These are phyloP conservation scores for Oscheius onirici DNA, from an alignment of 2,888 invertebrate species.

Conservation along the genomic window DNA sequence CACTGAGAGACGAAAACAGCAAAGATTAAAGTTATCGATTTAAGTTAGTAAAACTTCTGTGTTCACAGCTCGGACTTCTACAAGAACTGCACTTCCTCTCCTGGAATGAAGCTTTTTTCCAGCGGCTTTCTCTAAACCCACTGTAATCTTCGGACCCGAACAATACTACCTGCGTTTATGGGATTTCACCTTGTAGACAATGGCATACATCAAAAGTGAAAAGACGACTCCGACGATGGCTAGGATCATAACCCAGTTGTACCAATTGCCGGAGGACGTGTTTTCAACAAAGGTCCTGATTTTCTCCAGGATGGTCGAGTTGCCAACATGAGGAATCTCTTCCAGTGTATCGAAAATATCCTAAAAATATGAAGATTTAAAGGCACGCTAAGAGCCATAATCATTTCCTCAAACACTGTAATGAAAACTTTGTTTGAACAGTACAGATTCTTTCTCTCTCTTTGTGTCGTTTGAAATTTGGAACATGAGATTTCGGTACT, in stretches of 20 bases:
- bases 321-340: slow-evolving; percentile 12
- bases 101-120: slow-evolving; percentile 18
- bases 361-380: slow-evolving; percentile 2
- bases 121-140: neutral
- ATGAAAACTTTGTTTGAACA: too few relatives aligned
- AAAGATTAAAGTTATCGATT: neutral
- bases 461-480: too few relatives aligned
- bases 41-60: slow-evolving; percentile 9
- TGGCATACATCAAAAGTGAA: neutral
- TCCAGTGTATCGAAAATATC: slow-evolving; percentile 1
- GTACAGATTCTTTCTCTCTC: too few relatives aligned
- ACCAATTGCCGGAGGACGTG: neutral
- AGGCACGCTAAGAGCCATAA: neutral
- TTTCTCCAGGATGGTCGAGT: neutral
- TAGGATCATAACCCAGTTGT: slow-evolving; percentile 1
- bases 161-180: slow-evolving; percentile 6
- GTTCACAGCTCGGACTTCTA: slow-evolving; percentile 23
- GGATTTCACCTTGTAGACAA: slow-evolving; percentile 10
- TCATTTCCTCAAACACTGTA: slow-evolving; percentile 6
- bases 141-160: neutral
- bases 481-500: too few relatives aligned
- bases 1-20: too few relatives aligned
- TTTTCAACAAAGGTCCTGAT: neutral
- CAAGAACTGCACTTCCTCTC: slow-evolving; percentile 27
- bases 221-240: neutral